These are phyloP conservation scores for Lumbricus terrestris DNA, from an alignment of 2,888 invertebrate genomes.

Conservation along the genomic window DNA sequence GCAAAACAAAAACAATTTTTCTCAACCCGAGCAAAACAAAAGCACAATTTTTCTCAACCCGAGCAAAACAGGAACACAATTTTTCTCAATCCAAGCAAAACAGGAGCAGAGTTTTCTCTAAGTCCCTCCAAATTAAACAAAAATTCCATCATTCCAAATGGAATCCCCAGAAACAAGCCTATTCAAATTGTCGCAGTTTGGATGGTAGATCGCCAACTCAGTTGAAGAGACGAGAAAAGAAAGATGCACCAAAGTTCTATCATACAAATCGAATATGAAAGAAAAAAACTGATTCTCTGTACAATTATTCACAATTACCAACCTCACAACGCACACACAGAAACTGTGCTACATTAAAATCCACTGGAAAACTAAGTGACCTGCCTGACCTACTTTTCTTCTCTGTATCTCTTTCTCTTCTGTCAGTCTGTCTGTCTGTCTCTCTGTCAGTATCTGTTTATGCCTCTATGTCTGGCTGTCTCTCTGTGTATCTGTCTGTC, in stretches of 20 bases:
- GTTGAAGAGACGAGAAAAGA: neutral
- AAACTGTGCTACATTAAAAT: neutral
- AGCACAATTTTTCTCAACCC: too few relatives aligned
- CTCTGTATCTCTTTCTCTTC: neutral
- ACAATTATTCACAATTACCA: constrained; percentile 3
- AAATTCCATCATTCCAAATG: neutral
- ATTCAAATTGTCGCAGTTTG: neutral
- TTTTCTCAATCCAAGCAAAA: too few relatives aligned
- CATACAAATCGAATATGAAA: neutral
- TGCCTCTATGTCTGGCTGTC: neutral
- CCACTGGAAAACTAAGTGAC: neutral
- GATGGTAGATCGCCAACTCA: neutral
- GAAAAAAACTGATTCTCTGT: neutral
- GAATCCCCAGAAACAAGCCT: neutral
- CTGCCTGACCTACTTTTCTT: neutral
- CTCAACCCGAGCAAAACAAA: too few relatives aligned
- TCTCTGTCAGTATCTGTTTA: neutral
- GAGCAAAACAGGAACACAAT: too few relatives aligned
- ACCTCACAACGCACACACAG: neutral
- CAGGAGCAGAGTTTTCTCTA: too few relatives aligned
- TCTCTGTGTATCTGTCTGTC: neutral
- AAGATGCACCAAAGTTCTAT: neutral
- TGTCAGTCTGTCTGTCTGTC: neutral
- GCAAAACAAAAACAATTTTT: too few relatives aligned
- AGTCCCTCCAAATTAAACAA: too few relatives aligned